phyloP scores from a whole-genome alignment of 2,888 invertebrate genomes.

The Rhamphomyia laevipes region DNA sequence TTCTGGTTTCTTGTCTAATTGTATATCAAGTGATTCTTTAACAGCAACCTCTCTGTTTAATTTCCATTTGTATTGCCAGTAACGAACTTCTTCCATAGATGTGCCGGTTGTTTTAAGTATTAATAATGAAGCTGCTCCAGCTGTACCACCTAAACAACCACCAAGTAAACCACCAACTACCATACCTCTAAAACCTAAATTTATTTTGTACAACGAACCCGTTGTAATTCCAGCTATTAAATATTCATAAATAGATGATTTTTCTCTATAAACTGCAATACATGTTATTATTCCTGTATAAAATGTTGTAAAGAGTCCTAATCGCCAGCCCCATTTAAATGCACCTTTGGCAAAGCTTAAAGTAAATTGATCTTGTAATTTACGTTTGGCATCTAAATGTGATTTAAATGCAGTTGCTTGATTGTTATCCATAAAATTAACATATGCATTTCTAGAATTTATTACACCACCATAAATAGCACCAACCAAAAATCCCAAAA shows the following conservation, averaged over 20 bases:
- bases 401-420: conserved; percentile 57
- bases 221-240: conserved; percentile 50
- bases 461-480: conserved; percentile 53
- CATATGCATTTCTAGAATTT: conserved; percentile 46
- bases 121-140: conserved; percentile 44
- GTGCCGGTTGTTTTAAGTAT: conserved; percentile 47
- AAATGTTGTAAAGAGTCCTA: conserved; percentile 52
- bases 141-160: conserved; percentile 45
- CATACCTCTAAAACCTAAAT: conserved; percentile 54
- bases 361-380: conserved; percentile 57
- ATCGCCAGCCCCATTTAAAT: conserved; percentile 53
- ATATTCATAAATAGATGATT: conserved; percentile 56
- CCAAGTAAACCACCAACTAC: conserved; percentile 57
- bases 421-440: conserved; percentile 59
- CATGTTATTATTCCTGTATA: conserved; percentile 53
- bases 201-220: conserved; percentile 52
- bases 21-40: conserved; percentile 25
- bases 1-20: conserved; percentile 23
- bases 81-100: conserved; percentile 51
- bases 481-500: conserved; percentile 50
- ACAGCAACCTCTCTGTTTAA: conserved; percentile 31
- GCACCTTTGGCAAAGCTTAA: conserved; percentile 62
- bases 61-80: conserved; percentile 45
- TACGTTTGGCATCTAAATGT: conserved; percentile 58
- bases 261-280: conserved; percentile 53